These are phyloP conservation scores for Ischnus inquisitorius DNA, from an alignment of 2,888 invertebrate species.

Conservation along the genomic window DNA sequence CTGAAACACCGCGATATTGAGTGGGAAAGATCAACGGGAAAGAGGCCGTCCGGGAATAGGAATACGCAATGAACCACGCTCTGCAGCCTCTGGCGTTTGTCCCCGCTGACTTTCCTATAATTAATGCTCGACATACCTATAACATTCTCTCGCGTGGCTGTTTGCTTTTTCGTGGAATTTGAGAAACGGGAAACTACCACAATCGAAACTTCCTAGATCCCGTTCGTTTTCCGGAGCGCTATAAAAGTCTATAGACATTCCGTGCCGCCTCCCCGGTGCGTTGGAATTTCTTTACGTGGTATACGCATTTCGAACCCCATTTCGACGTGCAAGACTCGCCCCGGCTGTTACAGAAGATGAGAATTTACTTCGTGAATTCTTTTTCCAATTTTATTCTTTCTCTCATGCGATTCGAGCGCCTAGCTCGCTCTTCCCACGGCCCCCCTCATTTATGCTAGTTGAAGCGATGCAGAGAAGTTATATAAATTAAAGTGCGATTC, in stretches of 20 bases:
- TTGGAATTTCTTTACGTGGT: conserved; percentile 19
- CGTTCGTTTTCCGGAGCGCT: conserved; percentile 11
- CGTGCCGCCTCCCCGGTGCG: conserved; percentile 9
- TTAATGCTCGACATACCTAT: conserved; percentile 7
- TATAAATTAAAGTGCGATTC: conserved; percentile 14
- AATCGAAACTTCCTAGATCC: conserved; percentile 40
- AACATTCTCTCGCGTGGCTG: conserved; percentile 7
- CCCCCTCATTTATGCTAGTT: background rate
- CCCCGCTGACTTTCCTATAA: conserved; percentile 12
- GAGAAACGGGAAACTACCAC: conserved; percentile 55
- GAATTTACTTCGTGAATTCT: conserved; percentile 28
- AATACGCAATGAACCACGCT: background rate
- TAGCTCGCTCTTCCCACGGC: background rate
- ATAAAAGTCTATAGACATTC: conserved; percentile 1
- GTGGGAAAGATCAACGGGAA: background rate
- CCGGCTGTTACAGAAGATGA: background rate
- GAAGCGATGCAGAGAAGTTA: background rate
- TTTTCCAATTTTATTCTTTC: background rate
- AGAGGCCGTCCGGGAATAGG: background rate
- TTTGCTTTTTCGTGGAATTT: conserved; percentile 61
- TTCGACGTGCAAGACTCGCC: background rate
- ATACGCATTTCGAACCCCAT: conserved; percentile 34
- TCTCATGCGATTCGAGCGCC: background rate
- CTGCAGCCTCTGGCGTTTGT: background rate
- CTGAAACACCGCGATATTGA: background rate